Conservation (phyloP, 1,140 invertebrate species). For the Cryptotermes secundus region DNA sequence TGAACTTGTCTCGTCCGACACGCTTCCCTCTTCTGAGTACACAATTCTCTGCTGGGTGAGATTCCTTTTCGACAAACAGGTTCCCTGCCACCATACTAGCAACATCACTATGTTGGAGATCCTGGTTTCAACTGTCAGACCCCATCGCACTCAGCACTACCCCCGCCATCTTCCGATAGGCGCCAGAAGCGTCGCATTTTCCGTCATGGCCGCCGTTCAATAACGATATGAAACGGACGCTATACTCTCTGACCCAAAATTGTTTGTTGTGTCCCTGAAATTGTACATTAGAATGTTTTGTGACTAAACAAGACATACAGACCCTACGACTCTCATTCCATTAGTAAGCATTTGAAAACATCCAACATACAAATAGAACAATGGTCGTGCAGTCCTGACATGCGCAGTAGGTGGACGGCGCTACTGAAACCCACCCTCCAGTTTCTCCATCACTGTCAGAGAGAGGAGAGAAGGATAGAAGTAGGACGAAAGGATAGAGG, state of each 20-base stretch:
- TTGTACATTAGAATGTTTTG: not conserved
- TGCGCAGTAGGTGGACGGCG: not conserved
- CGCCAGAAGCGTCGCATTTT: slow-evolving; percentile 19
- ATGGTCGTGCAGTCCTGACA: not conserved
- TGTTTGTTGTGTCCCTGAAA: not conserved
- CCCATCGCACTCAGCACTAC: not conserved
- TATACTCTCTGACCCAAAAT: not conserved
- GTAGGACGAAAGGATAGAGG: not conserved
- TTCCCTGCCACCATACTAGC: not conserved
- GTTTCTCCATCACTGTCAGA: not conserved
- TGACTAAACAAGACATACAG: not conserved
- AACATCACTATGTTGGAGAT: not conserved
- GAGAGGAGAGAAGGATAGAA: not conserved
- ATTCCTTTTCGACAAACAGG: not conserved
- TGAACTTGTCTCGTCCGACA: too few species aligned
- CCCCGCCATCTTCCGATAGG: slow-evolving; percentile 27
- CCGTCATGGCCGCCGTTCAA: slow-evolving; percentile 31
- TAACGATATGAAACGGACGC: slow-evolving; percentile 19
- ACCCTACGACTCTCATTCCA: not conserved
- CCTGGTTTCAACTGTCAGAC: not conserved
- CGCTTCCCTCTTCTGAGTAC: not conserved
- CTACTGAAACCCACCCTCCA: not conserved
- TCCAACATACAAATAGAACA: not conserved
- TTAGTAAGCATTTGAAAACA: too few species aligned
- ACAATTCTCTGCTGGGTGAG: not conserved